Percentiles rank a stretch among this genome's conserved stretches.
Evolutionary conservation across 1,140 invertebrate genomes (phyloP).

Genomic region (Drosophila kohkoa): DNA sequence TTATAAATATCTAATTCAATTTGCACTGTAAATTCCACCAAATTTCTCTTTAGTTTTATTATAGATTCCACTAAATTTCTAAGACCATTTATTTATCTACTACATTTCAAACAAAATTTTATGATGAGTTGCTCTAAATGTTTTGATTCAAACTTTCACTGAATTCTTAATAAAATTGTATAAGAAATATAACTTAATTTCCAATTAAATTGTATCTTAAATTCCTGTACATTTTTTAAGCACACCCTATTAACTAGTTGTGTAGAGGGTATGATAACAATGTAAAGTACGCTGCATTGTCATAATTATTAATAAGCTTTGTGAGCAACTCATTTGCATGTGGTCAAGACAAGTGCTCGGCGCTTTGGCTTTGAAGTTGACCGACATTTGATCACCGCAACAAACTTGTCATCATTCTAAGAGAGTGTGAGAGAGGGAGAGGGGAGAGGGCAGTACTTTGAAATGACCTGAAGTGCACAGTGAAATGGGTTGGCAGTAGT

Average conservation of each 20-base stretch:
- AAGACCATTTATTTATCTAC: too few species aligned
- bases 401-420: constrained; percentile 57
- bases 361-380: constrained; percentile 61
- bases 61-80: too few species aligned
- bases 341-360: constrained; percentile 54
- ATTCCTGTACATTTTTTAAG: too few species aligned
- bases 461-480: constrained; percentile 1
- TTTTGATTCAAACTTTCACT: too few species aligned
- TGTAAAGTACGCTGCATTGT: constrained; percentile 44
- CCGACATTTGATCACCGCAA: constrained; percentile 39
- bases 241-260: neutral
- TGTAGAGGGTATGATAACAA: constrained; percentile 21
- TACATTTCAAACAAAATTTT: too few species aligned
- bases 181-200: too few species aligned
- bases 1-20: too few species aligned
- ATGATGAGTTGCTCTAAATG: too few species aligned
- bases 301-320: constrained; percentile 78
- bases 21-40: too few species aligned
- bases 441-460: constrained; percentile 11
- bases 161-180: too few species aligned
- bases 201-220: too few species aligned
- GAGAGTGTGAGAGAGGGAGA: neutral
- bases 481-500: constrained; percentile 18
- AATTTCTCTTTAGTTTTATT: too few species aligned
- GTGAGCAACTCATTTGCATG: constrained; percentile 62